Percentiles rank a stretch among this genome's conserved stretches.
These are phyloP conservation scores for Symphodus melops DNA, from an alignment of 2,113 vertebrate genomes.

Conservation along the genomic window DNA sequence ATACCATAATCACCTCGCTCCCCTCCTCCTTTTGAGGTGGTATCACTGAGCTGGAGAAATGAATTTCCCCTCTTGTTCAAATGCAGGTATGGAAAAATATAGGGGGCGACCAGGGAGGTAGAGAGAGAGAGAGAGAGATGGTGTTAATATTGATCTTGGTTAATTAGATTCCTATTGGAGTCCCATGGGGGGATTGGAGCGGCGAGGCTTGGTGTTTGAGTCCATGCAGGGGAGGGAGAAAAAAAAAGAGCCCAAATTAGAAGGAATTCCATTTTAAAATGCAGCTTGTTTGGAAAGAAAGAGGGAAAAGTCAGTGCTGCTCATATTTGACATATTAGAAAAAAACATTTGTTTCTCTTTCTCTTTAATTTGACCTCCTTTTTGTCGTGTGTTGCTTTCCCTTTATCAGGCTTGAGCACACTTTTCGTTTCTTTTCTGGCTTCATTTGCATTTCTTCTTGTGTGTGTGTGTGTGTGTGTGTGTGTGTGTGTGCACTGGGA, in stretches of 20 bases:
- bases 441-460: slow-evolving; percentile 33
- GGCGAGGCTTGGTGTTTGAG: slow-evolving; percentile 65
- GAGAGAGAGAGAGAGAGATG: slow-evolving; percentile 54
- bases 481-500: background rate
- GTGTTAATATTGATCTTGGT: slow-evolving; percentile 84
- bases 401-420: slow-evolving; percentile 19
- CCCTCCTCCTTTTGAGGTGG: slow-evolving; percentile 16
- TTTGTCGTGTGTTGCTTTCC: slow-evolving; percentile 35
- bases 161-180: slow-evolving; percentile 83
- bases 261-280: slow-evolving; percentile 72
- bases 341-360: slow-evolving; percentile 43
- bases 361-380: slow-evolving; percentile 54
- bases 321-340: slow-evolving; percentile 68
- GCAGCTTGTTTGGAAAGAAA: slow-evolving; percentile 62
- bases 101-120: background rate
- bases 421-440: slow-evolving; percentile 43
- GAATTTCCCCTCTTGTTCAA: slow-evolving; percentile 59
- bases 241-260: slow-evolving; percentile 64
- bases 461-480: background rate
- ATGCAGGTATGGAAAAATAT: slow-evolving; percentile 64
- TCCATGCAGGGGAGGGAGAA: slow-evolving; percentile 60
- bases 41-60: slow-evolving; percentile 63
- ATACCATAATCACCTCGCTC: slow-evolving; percentile 16
- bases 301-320: slow-evolving; percentile 50
- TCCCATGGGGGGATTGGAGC: slow-evolving; percentile 72